phyloP scores from a whole-genome alignment of 2,888 invertebrate species.

The Aspidapion aeneum region DNA sequence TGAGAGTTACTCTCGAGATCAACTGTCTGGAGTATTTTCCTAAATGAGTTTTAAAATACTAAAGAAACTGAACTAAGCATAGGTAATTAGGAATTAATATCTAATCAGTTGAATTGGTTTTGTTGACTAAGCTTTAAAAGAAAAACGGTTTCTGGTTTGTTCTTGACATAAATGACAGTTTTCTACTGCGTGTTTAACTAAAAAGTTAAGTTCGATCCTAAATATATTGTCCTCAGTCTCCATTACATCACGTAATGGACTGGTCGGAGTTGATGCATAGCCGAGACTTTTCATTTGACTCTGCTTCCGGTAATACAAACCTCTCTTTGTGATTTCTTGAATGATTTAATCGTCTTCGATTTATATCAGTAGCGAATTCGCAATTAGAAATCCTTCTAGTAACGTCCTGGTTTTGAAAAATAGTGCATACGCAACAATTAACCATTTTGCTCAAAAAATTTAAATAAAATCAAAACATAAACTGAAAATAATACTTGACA shows the following conservation, averaged over 20 bases:
- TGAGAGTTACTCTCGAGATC: too few relatives aligned
- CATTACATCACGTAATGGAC: neutral
- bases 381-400: neutral
- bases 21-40: too few relatives aligned
- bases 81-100: too few relatives aligned
- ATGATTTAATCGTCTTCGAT: too few relatives aligned
- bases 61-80: too few relatives aligned
- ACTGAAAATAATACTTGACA: too few relatives aligned
- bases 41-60: too few relatives aligned
- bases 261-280: neutral
- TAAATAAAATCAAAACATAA: neutral
- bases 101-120: too few relatives aligned
- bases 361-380: neutral
- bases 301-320: too few relatives aligned
- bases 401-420: neutral
- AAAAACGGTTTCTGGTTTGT: neutral
- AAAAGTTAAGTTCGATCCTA: neutral
- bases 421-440: neutral
- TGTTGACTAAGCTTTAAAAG: neutral
- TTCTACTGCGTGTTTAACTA: neutral
- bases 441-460: neutral
- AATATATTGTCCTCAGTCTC: neutral
- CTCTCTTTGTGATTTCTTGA: too few relatives aligned
- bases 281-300: too few relatives aligned
- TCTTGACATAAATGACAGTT: neutral